Base-by-base conservation (phyloP, 2,888 invertebrate genomes). In the Melanchra persicariae region DNA sequence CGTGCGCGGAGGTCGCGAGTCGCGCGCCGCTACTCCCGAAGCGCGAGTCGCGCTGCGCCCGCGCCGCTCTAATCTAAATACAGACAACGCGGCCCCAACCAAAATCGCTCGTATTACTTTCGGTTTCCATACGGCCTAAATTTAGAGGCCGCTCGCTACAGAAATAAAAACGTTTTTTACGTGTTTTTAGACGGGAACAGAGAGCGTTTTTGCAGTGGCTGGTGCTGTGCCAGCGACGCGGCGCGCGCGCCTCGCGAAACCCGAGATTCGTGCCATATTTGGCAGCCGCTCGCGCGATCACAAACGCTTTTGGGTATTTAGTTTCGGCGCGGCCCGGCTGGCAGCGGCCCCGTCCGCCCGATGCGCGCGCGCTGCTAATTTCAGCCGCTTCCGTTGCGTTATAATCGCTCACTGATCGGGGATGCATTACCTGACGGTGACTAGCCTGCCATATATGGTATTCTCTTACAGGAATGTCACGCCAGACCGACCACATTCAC, bases 101-200 rank as follows among this genome's bases (percentile, higher is more conserved):
- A 95, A 96, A 95, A 94, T 93, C 94, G 87, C 95, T 92, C 93
- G 93, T 93, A 94, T 94, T 92, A 95, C 94, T 95, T 95, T 94
- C 94, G 90, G 93, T 93, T 94, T 93, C 92, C 94, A 93, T 95
- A 93, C 95, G 93, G 92, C 95, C 95, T 95, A 96, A 95, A 94
- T 93, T 95, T 96, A 96, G 95, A 94, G 93, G 93, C 92, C 92
- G 94, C 93, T 93, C 89, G 92, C 92, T 92, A 93, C 94, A 91
- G 92, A 96, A 96, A 95, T 95, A 95, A 95, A 95, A 94, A 91
- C 89, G 93, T 93, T 94, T 95, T 95, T 95, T 95, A 95, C 94
- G 94, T 93, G 94, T 94, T 95, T 95, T 93, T 93, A 94, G 94
- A 91, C 94, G 91, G 92, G 94, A 93, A 93, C 92, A 91, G 93